phyloP scores from a whole-genome alignment of 2,888 invertebrate species.

The Creontiades dilutus region DNA sequence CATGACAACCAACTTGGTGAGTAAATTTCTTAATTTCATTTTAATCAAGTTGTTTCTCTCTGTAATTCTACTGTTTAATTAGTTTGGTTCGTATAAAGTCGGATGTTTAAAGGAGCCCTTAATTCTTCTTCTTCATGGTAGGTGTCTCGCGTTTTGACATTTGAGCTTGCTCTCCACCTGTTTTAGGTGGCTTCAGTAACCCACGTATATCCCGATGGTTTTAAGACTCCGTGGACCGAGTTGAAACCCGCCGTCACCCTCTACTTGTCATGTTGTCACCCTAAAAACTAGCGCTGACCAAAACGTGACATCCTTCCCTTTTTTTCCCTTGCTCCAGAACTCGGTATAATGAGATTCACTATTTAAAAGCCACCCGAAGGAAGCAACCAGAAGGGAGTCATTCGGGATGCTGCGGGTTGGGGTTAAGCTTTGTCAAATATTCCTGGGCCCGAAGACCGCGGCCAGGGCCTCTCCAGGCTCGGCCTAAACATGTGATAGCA shows the following conservation, averaged over 20 bases:
- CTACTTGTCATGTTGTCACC: conserved; percentile 12
- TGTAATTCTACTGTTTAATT: no score
- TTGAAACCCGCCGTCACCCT: neutral
- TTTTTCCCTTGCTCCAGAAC: neutral
- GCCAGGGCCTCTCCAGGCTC: neutral
- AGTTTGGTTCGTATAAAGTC: no score
- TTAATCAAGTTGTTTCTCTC: no score
- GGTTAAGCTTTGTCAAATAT: conserved; percentile 8
- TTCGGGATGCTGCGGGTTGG: neutral
- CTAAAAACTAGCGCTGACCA: neutral
- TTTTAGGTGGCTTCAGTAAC: neutral
- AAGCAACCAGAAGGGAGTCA: neutral
- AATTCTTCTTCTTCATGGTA: no score
- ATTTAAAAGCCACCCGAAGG: neutral
- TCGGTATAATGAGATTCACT: conserved; percentile 7
- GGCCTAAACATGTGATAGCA: conserved; percentile 25
- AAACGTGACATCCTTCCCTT: neutral
- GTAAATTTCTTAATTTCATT: no score
- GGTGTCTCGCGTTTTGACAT: no score
- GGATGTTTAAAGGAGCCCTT: no score
- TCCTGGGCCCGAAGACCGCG: neutral
- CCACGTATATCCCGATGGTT: neutral
- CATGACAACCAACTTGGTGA: no score
- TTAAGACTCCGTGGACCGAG: neutral
- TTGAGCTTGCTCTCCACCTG: no score